Evolutionary conservation across 2,113 vertebrate genomes (phyloP).

Genomic region (Sus scrofa): T2T-Sscrofa CM000820.6:42047501-42048000

Average conservation of each 20-base stretch:
- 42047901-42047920: fast-evolving
- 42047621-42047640: slow-evolving; percentile 91
- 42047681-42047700: neutral
- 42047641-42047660: slow-evolving; percentile 82
- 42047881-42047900: fast-evolving
- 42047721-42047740: neutral
- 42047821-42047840: neutral
- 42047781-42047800: neutral
- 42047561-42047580: slow-evolving; percentile 92
- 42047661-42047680: slow-evolving; percentile 55
- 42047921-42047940: neutral
- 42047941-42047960: neutral
- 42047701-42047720: slow-evolving; percentile 19
- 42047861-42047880: neutral
- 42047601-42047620: slow-evolving; percentile 91
- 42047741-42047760: neutral
- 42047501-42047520: slow-evolving; percentile 92
- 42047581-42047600: slow-evolving; percentile 92
- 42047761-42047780: neutral
- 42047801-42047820: neutral
- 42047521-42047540: slow-evolving; percentile 92
- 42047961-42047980: neutral
- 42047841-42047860: neutral
- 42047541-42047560: slow-evolving; percentile 92
- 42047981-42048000: too few species aligned